Conservation (phyloP, 2,113 vertebrate genomes). For the Myiozetetes cayanensis region DNA sequence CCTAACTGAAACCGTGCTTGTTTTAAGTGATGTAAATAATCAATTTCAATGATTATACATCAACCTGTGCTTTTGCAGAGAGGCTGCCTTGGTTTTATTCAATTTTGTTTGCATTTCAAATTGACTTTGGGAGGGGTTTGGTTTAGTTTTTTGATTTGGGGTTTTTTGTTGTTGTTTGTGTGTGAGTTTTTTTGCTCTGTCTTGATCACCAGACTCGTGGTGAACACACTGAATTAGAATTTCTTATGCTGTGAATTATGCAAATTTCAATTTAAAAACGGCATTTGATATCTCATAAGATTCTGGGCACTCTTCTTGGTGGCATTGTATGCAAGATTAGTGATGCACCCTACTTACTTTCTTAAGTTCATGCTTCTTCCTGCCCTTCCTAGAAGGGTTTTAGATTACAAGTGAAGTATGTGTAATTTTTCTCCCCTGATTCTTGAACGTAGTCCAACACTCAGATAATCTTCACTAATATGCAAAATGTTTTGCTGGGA, state of each 20-base stretch:
- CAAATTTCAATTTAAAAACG: background rate
- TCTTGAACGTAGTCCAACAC: background rate
- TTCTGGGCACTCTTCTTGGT: background rate
- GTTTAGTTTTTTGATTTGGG: background rate
- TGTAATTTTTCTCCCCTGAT: background rate
- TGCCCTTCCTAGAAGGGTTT: background rate
- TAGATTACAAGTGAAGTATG: background rate
- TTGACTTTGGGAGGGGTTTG: accelerated
- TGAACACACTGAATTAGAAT: background rate
- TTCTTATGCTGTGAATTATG: background rate
- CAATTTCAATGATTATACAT: background rate
- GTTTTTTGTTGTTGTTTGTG: background rate
- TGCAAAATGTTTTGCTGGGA: background rate
- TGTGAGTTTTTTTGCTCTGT: background rate
- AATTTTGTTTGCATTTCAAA: background rate
- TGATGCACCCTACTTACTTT: background rate
- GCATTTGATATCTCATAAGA: background rate
- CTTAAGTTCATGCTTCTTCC: background rate
- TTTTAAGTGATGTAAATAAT: background rate
- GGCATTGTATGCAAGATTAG: background rate
- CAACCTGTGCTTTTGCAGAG: background rate
- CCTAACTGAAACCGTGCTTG: background rate
- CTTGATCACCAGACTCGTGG: background rate
- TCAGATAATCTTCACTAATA: background rate
- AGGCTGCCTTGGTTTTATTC: background rate